Conservation (phyloP, 1,140 invertebrate species). For the Bombus fervidus region DNA sequence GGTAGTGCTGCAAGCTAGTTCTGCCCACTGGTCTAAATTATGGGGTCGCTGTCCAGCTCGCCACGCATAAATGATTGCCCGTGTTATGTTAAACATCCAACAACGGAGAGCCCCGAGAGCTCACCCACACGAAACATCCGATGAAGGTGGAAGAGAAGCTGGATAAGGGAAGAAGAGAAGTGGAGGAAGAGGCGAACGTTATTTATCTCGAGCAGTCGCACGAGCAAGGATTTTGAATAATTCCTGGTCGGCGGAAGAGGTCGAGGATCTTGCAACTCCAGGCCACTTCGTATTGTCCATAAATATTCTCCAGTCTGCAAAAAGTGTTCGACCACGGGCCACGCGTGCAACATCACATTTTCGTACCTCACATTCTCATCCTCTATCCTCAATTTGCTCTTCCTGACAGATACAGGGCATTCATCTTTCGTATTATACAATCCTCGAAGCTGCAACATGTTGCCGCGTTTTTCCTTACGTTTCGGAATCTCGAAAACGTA, state of each 20-base stretch:
- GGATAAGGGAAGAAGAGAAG: slow-evolving; percentile 72
- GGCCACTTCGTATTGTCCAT: slow-evolving; percentile 55
- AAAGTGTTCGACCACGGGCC: slow-evolving; percentile 31
- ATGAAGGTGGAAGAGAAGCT: slow-evolving; percentile 65
- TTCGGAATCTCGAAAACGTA: not conserved
- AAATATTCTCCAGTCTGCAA: slow-evolving; percentile 49
- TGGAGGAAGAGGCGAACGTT: slow-evolving; percentile 74
- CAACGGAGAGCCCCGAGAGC: slow-evolving; percentile 57
- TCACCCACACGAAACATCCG: slow-evolving; percentile 75
- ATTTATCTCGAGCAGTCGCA: slow-evolving; percentile 80
- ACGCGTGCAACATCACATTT: not conserved
- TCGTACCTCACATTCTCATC: not conserved
- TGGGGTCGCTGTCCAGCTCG: slow-evolving; percentile 78
- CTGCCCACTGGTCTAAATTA: slow-evolving; percentile 80
- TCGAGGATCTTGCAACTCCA: slow-evolving; percentile 54
- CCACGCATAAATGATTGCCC: slow-evolving; percentile 82
- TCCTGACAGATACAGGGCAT: not conserved
- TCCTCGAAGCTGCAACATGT: not conserved
- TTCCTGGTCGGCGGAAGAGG: slow-evolving; percentile 64
- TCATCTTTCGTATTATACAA: not conserved
- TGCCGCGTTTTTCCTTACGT: not conserved
- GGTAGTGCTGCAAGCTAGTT: slow-evolving; percentile 72
- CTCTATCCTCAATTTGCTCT: slow-evolving; percentile 1
- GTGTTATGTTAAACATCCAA: slow-evolving; percentile 82
- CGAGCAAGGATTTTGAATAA: slow-evolving; percentile 81